Evolutionary conservation across 2,113 vertebrate species (phyloP), one percentile per base, ranked within the genome.

Genomic region (Planiliza haematocheilus): DNA sequence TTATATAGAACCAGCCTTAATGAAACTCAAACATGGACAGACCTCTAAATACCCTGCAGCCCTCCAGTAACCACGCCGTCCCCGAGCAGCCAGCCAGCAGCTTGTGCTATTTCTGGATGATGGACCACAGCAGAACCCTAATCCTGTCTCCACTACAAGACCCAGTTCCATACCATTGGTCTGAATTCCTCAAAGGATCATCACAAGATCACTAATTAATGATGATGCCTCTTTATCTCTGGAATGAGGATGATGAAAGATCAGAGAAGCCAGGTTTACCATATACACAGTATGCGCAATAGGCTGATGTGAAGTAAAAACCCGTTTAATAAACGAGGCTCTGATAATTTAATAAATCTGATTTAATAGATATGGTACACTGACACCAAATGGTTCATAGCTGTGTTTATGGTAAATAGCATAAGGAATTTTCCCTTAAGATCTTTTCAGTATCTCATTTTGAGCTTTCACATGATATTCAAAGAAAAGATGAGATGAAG

Each of bases 141-240:
- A 88, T 64, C 71, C 75, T 58, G 52, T 77, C 82, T 64, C 74
- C 77, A 74, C 60, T 55, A 81, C 79, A 85, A 85, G 48, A 73
- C 30, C 60, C 51, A 46, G 65, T 60, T 74, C 57, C 8, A 75
- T 74, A 61, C 38, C 24, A 63, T 18, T 50, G 37, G 74, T 75
- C 43, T 68, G 70, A 46, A 68, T 71, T 72, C 66, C 55, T 79
- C 45, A n/a, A 39, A 50, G 38, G 30, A 12, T 21, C 36, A 71
- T 4, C 17, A 69, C 38, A 37, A 43, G 20, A 48, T 51, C 14
- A 46, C 13, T 52, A 51, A 61, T 51, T 30, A 62, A 73, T 42
- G 12, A 74, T 18, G 41, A 51, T 17, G 56, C 14, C 2, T 12
- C n/a, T 24, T 39, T 9, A 43, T 34, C 9, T 41, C 14, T 61